Evolutionary conservation across 2,797 vertebrate genomes (phyloP), one percentile per base, ranked within the genome.

Genomic region (Tarsius wallacei): DNA sequence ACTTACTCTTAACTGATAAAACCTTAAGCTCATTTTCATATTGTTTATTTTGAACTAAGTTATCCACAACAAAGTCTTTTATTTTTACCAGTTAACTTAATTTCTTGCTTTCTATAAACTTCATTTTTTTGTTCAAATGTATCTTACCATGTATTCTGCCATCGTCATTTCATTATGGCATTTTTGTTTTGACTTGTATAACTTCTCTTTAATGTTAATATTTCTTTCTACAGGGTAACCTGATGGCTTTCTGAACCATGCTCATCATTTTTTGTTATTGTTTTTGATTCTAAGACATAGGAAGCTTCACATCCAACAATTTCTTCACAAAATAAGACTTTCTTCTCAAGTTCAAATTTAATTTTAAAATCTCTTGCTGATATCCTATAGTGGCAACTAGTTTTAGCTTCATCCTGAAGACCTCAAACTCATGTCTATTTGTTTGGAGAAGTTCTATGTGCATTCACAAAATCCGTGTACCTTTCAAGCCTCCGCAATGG

Each of bases 11-110:
- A 10, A 99, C 99, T 0, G 99, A 98, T 86, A 99, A 95, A 83
- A 99, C 99, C 97, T 99, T 99, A 8, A 99, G 98, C n/a, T 99
- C 99, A 49, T 99, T 99, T 98, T 99, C 99, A 96, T 99, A 98
- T 97, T 99, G 99, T 15, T 99, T 99, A 94, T 99, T 99, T 98
- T 99, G 99, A 87, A 99, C 97, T 1, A 99, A 97, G 96, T 99
- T 99, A 98, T 99, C 99, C 98, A 99, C 99, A 12, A 99, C 99
- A 1, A 53, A 99, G 98, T 99, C 99, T 99, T 98, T 99, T 99
- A 0, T 98, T 99, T 98, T 99, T 99, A 49, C 98, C 96, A 3
- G 98, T 74, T 49, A 49, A 73, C 55, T 99, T 98, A 99, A 98
- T 96, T 99, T 99, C 82, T 98, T 99, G 98, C 99, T 99, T 61